Base-by-base conservation (phyloP, 2,113 vertebrate genomes). In the Rhea americana region DNA sequence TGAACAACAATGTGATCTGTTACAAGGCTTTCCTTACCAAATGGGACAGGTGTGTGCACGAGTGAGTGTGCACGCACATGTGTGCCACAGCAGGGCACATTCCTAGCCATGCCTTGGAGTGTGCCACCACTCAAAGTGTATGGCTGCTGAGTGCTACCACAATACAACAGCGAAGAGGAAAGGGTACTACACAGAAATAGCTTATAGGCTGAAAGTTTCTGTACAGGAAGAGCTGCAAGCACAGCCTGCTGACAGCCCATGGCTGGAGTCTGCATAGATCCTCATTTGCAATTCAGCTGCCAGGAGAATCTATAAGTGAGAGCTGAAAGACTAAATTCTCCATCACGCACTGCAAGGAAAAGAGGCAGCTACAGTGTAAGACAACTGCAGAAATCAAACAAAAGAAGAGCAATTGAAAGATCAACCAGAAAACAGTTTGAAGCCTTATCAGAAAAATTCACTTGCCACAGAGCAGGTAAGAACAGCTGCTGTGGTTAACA, bases 371-470 rank as follows among this genome's bases (percentile, higher is more conserved):
- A 1, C 79, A 93, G 85, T 3, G 22, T 66, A 65, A 67, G 55
- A 68, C 77, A 84, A 91, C 83, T 68, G 81, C 87, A 90, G 93
- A 90, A 92, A 87, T 61, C 87, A 82, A 89, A 89, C 58, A 18
- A 81, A 11, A 89, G 71, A 80, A 73, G 22, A 89, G 22, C 71
- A 74, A 76, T 30, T 55, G 78, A 89, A 85, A 75, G 65, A 91
- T 76, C 56, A 82, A 86, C 37, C 87, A 90, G 82, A 81, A 45
- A 87, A 90, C 56, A 87, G 91, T 70, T 85, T 70, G 90, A 85
- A 94, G 83, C 86, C 92, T 91, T 84, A 77, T 92, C 88, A 80
- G 55, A 93, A 95, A 65, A 73, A 74, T 39, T 95, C 47, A 21
- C 43, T 63, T 1, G 1, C 59, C 77, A 86, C 9, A 2, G 50